phyloP scores from a whole-genome alignment of 2,888 invertebrate genomes.

The Hypercompe scribonia region DNA sequence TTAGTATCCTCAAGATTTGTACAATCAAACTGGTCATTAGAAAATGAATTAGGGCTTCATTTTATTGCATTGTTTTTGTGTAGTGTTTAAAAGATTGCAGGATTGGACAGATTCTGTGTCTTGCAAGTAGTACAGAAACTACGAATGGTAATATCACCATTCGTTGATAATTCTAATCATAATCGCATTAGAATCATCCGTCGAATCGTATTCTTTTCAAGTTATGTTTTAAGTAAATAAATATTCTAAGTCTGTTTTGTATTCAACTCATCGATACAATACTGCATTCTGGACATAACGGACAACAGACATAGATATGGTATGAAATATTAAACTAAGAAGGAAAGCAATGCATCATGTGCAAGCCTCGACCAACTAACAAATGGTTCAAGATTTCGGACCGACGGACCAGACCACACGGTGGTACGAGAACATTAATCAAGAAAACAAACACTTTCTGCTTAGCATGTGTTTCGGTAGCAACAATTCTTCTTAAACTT shows the following conservation, averaged over 20 bases:
- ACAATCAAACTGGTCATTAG: too few species aligned
- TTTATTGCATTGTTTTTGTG: too few species aligned
- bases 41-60: too few species aligned
- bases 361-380: constrained; percentile 47
- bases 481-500: constrained; percentile 3
- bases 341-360: constrained; percentile 38
- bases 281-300: neutral
- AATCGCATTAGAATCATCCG: neutral
- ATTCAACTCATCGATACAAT: neutral
- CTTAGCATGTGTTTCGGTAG: constrained; percentile 8
- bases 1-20: neutral
- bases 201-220: neutral
- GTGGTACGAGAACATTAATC: constrained; percentile 58
- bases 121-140: too few species aligned
- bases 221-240: too few species aligned
- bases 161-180: too few species aligned
- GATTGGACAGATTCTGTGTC: too few species aligned
- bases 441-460: constrained; percentile 33
- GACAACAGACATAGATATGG: constrained; percentile 11
- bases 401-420: constrained; percentile 33
- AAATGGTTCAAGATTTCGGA: constrained; percentile 58
- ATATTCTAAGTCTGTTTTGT: neutral
- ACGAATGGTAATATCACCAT: too few species aligned
- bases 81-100: too few species aligned
- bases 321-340: constrained; percentile 15